phyloP scores from a whole-genome alignment of 2,797 vertebrate genomes.

The Caiman crocodilus region DNA sequence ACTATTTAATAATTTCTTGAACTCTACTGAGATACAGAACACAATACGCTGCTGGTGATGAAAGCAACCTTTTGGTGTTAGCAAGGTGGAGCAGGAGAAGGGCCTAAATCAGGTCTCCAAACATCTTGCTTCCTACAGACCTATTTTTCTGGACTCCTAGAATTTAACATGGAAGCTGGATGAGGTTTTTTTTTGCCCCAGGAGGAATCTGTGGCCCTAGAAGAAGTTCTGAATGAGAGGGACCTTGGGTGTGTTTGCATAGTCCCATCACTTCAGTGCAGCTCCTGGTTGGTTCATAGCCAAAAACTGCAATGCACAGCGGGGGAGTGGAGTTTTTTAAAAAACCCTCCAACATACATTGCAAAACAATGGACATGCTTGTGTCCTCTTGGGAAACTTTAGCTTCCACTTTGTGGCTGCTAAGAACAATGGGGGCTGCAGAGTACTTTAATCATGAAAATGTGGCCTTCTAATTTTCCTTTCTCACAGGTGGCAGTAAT shows the following conservation, averaged over 20 bases:
- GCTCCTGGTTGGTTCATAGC: neutral
- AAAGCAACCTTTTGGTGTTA: neutral
- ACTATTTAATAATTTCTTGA: too few relatives aligned
- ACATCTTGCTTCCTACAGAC: neutral
- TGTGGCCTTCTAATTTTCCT: neutral
- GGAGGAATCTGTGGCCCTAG: neutral
- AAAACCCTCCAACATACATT: neutral
- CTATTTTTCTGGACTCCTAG: neutral
- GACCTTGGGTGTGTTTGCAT: neutral
- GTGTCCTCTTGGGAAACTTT: neutral
- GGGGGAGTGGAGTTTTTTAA: rapidly evolving
- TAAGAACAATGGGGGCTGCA: neutral
- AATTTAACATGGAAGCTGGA: neutral
- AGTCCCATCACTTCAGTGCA: neutral
- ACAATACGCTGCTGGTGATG: neutral
- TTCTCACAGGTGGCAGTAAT: rapidly evolving
- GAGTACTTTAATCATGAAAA: neutral
- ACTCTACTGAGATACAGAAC: neutral
- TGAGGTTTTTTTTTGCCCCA: neutral
- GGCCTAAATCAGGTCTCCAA: neutral
- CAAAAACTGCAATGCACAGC: neutral
- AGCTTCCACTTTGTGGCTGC: rapidly evolving
- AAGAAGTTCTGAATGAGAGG: neutral
- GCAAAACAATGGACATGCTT: neutral
- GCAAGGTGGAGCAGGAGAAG: neutral